Base-by-base conservation (phyloP, 2,113 vertebrate genomes). In the Eurypyga helias region DNA sequence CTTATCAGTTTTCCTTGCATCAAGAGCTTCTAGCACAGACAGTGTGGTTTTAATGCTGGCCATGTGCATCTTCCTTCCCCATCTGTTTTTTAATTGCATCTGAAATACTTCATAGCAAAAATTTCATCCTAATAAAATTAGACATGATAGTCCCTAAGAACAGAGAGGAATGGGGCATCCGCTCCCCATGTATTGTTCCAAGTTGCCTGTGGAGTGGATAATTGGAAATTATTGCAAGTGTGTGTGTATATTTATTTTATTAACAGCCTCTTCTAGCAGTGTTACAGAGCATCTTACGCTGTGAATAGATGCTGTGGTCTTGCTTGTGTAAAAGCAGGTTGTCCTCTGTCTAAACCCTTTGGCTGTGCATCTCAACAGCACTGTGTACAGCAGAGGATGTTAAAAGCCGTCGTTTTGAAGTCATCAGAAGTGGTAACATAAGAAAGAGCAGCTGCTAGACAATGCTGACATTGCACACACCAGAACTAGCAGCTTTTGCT, bases 31-130 rank as follows among this genome's bases (percentile, higher is more conserved):
- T 6, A 88, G 75, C 82, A 85, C 61, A 87, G 66, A 24, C 61
- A 65, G 73, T 26, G 58, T 72, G 62, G 75, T 36, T 83, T 87
- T 69, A 48, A 57, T 65, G 83, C 71, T 88, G 82, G 48, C 85
- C 85, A 33, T 80, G 85, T 90, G 94, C 85, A 62, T 78, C 90
- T 83, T 77, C 79, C 67, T 80, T 88, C 83, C 45, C 92, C 95
- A 90, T 90, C 85, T 92, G 92, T 60, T 84, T 71, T 41, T 64
- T n/a, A 55, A 66, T 65, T 65, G 58, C 66, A 43, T 91, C 94
- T 61, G 75, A 83, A 93, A 65, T 15, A 28, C 57, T 93, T 76
- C 57, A 92, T 70, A 92, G 79, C 29, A 94, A 76, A 83, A 88
- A 79, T 69, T 75, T 86, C 71, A n/a, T n/a, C 71, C 62, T 54